A percentile compares a stretch with the other conserved stretches of the same genome.
These are phyloP conservation scores for Protula sp. DNA, from an alignment of 2,888 invertebrate species.

Conservation along the genomic window DNA sequence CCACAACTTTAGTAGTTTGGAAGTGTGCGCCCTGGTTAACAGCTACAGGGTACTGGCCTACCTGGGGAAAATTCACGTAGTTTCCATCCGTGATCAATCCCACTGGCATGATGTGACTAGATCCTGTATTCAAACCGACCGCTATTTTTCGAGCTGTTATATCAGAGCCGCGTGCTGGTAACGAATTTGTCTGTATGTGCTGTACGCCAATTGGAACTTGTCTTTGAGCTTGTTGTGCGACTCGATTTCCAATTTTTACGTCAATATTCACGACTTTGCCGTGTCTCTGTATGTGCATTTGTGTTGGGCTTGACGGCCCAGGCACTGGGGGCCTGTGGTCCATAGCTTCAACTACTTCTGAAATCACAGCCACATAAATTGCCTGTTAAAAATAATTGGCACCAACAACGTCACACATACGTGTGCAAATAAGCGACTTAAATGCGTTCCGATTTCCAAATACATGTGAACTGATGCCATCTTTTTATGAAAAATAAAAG, in stretches of 20 bases:
- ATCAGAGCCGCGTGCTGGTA: background rate
- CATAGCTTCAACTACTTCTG: no score
- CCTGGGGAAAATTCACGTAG: background rate
- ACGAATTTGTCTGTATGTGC: background rate
- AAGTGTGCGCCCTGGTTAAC: constrained; percentile 17
- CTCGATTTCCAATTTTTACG: background rate
- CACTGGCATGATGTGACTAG: background rate
- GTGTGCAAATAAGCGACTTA: no score
- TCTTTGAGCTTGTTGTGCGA: background rate
- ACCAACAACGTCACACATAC: no score
- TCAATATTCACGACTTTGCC: background rate
- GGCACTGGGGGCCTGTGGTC: background rate
- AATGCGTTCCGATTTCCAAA: no score
- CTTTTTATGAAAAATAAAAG: no score
- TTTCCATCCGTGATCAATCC: background rate
- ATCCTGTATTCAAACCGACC: background rate
- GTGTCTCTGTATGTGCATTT: background rate
- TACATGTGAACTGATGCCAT: no score
- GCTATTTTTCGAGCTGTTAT: background rate
- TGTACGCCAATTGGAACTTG: background rate
- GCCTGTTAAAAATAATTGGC: no score
- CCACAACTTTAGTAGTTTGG: constrained; percentile 19
- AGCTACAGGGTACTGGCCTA: background rate
- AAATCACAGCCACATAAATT: no score
- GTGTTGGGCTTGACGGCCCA: background rate